These are phyloP conservation scores for Pelecanus crispus DNA, from an alignment of 2,113 vertebrate genomes.

Conservation along the genomic window DNA sequence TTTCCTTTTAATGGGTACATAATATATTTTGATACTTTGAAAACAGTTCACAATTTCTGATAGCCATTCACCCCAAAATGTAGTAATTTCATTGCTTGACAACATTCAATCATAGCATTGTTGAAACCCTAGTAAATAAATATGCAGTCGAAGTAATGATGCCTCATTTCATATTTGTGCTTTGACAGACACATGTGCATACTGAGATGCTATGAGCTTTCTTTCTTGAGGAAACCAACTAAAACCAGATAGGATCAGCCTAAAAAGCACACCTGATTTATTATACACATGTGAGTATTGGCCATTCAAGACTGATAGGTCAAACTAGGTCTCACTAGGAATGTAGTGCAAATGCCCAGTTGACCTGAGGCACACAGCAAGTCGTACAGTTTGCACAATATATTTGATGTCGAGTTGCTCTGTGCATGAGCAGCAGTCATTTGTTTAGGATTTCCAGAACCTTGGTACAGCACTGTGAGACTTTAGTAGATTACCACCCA, in stretches of 20 bases:
- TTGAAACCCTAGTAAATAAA: not conserved
- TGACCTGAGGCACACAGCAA: fast-evolving
- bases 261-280: not conserved
- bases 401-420: not conserved
- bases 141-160: not conserved
- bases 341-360: not conserved
- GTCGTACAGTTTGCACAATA: not conserved
- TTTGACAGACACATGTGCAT: not conserved
- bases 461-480: not conserved
- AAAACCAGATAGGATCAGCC: not conserved
- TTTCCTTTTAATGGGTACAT: not conserved
- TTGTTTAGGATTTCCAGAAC: not conserved
- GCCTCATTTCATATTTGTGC: not conserved
- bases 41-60: not conserved
- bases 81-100: not conserved
- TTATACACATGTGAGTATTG: not conserved
- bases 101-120: not conserved
- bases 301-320: not conserved
- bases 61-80: not conserved
- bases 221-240: not conserved
- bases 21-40: not conserved
- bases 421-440: not conserved
- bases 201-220: not conserved
- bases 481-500: not conserved
- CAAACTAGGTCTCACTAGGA: not conserved